These are phyloP conservation scores for Drosophila austrosaltans DNA, from an alignment of 2,888 invertebrate species.

Conservation along the genomic window DNA sequence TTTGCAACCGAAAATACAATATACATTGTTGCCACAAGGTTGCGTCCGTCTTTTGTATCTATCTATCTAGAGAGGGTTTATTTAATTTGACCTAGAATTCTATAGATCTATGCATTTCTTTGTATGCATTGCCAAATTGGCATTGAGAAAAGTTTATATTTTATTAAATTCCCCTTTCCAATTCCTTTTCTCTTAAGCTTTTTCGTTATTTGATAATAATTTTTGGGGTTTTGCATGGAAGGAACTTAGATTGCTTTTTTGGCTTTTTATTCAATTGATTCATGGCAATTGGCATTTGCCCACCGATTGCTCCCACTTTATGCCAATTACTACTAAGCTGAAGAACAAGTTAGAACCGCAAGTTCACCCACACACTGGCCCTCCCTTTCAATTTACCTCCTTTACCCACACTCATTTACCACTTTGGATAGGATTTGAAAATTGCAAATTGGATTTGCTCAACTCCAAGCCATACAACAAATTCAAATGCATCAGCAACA, in stretches of 20 bases:
- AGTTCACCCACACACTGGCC: slow-evolving; percentile 18
- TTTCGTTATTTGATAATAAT: slow-evolving; percentile 26
- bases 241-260: slow-evolving; percentile 46
- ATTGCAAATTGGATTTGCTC: slow-evolving; percentile 69
- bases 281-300: slow-evolving; percentile 33
- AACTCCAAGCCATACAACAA: slow-evolving; percentile 41
- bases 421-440: slow-evolving; percentile 53
- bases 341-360: slow-evolving; percentile 45
- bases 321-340: slow-evolving; percentile 46
- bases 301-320: slow-evolving; percentile 34
- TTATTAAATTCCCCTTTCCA: slow-evolving; percentile 40
- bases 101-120: slow-evolving; percentile 17
- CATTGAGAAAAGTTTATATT: slow-evolving; percentile 48
- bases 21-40: slow-evolving; percentile 20
- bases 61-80: slow-evolving; percentile 23
- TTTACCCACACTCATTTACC: background rate
- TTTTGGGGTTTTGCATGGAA: slow-evolving; percentile 41
- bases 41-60: slow-evolving; percentile 11
- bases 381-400: background rate
- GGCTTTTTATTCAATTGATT: slow-evolving; percentile 64
- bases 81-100: slow-evolving; percentile 47
- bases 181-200: background rate
- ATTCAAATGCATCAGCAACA: slow-evolving; percentile 39
- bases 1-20: slow-evolving; percentile 38
- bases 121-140: slow-evolving; percentile 37